Evolutionary conservation across 2,797 vertebrate genomes (phyloP), one percentile per base, ranked within the genome.

Genomic region (Bradypus variegatus): DNA sequence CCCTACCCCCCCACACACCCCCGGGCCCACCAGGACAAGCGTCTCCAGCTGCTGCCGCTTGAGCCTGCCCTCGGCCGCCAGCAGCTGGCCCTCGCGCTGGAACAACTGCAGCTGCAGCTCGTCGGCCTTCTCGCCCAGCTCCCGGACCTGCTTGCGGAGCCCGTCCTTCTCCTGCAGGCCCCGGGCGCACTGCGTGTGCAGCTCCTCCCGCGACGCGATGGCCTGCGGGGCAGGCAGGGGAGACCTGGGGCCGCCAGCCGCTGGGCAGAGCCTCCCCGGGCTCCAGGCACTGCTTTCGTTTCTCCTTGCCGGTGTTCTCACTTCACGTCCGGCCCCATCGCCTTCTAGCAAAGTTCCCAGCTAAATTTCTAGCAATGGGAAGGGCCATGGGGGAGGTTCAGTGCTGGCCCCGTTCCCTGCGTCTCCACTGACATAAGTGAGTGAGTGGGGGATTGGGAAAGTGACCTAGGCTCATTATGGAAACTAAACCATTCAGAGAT

Each of bases 51-150:
- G 97, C 87, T 96, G 58, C 80, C 95, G 97, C 85, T 97, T 98
- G 90, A 98, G 97, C 95, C 97, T 97, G 94, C 98, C 97, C 96
- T 98, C 97, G 0, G 97, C 78, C 2, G 98, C 97, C 69, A 98
- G 97, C 87, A 98, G 95, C 95, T 98, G 98, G 75, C 97, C 98
- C 94, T 99, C 98, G 8, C 98, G 96, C 91, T 98, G 98, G 95
- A 98, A 98, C 72, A 99, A 97, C 89, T 98, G 98, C 27, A 99
- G 97, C 91, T 99, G 98, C 94, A 98, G 96, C 90, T 98, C 98
- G 0, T 99, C 98, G 0, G 96, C 98, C 19, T 96, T 97, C 95
- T 99, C 98, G 0, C 97, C 97, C 89, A 99, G 97, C 84, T 98
- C 98, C 8, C 98, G 97, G 58, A 99, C 97, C 96, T 97, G 97